Percentiles rank a stretch among this genome's conserved stretches.
Evolutionary conservation across 2,113 vertebrate species (phyloP).

Genomic region (Parus major): DNA sequence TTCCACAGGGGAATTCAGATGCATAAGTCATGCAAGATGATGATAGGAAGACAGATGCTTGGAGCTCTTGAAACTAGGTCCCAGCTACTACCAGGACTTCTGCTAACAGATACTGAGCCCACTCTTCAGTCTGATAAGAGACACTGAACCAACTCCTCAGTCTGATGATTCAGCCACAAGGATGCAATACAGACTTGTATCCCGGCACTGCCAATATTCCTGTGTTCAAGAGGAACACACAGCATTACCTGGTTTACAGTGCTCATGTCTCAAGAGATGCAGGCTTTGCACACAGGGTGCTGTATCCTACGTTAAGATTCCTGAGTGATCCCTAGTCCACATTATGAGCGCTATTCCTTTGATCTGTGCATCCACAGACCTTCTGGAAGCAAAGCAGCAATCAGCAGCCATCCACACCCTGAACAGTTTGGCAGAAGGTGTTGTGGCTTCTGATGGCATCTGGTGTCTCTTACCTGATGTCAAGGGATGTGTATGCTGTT

Average conservation of each 20-base stretch:
- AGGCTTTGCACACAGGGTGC: neutral
- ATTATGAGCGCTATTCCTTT: neutral
- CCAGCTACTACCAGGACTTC: neutral
- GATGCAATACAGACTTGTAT: neutral
- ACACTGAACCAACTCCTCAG: neutral
- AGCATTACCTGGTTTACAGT: neutral
- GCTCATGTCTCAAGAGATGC: neutral
- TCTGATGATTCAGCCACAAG: neutral
- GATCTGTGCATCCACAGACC: neutral
- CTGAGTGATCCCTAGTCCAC: neutral
- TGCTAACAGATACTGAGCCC: neutral
- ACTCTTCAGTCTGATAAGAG: neutral
- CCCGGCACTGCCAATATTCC: neutral
- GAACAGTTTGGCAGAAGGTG: neutral
- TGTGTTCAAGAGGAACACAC: neutral
- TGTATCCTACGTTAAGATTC: neutral
- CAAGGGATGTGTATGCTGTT: accelerated
- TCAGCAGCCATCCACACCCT: neutral
- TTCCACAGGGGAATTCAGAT: neutral
- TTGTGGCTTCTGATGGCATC: neutral
- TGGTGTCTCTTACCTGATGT: neutral
- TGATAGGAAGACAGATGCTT: neutral
- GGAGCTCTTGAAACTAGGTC: neutral
- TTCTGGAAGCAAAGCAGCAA: neutral
- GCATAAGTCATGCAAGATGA: neutral